Conservation (phyloP, 2,797 vertebrate species). For the Bryconaethiops microstoma region DNA sequence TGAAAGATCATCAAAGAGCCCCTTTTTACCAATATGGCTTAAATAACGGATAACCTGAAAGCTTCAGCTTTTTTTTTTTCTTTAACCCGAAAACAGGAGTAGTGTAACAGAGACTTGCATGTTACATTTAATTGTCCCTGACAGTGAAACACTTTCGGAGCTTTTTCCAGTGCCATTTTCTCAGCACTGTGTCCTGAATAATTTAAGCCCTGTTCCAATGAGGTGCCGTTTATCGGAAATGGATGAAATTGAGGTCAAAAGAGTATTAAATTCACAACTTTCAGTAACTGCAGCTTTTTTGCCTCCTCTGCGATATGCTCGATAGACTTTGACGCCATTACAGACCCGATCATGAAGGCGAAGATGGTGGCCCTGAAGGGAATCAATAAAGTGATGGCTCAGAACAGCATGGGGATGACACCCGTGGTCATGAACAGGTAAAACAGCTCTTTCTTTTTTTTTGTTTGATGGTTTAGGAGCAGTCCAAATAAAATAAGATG, state of each 20-base stretch:
- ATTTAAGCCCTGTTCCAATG: slow-evolving; percentile 20
- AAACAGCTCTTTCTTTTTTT: background rate
- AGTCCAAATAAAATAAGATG: too few relatives aligned
- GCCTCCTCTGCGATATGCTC: slow-evolving; percentile 6
- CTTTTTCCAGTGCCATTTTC: slow-evolving; percentile 4
- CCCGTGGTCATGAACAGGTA: slow-evolving; percentile 93
- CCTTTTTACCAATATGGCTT: background rate
- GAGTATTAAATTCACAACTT: slow-evolving; percentile 1
- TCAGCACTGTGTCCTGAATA: slow-evolving; percentile 5
- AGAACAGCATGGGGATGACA: slow-evolving; percentile 87
- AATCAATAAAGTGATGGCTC: slow-evolving; percentile 98
- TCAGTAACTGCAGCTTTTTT: background rate
- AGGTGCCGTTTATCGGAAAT: slow-evolving; percentile 27
- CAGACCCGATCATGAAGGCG: slow-evolving; percentile 98
- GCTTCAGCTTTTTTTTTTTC: background rate
- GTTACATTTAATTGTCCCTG: slow-evolving; percentile 34
- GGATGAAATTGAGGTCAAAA: slow-evolving; percentile 24
- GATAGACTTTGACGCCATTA: slow-evolving; percentile 91
- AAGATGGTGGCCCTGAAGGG: slow-evolving; percentile 99
- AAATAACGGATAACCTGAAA: background rate
- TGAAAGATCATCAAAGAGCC: background rate
- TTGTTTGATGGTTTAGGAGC: too few relatives aligned
- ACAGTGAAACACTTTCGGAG: slow-evolving; percentile 37
- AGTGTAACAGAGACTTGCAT: background rate
- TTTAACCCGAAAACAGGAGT: background rate